Evolutionary conservation across 2,888 invertebrate species (phyloP).

Genomic region (Ryuthela nishihirai): DNA sequence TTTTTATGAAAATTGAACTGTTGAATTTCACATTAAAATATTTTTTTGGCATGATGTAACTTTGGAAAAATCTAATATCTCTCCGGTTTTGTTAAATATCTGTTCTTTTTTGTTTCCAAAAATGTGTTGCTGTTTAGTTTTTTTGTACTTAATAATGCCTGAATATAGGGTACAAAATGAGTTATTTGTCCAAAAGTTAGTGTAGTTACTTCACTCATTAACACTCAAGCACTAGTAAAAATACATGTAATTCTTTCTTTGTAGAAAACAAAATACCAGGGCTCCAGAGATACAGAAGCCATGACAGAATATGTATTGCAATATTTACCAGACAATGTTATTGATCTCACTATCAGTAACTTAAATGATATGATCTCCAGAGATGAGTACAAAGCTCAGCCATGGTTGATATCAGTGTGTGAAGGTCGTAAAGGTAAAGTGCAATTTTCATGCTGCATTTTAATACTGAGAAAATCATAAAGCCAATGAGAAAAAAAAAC

Average conservation of each 20-base stretch:
- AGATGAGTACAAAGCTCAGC: conserved; percentile 44
- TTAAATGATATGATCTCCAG: conserved; percentile 48
- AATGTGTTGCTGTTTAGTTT: no score
- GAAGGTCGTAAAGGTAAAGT: conserved; percentile 55
- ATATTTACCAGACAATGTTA: conserved; percentile 44
- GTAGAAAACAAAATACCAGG: conserved; percentile 60
- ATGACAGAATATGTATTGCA: conserved; percentile 62
- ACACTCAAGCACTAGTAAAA: no score
- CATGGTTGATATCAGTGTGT: conserved; percentile 62
- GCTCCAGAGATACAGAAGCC: conserved; percentile 59
- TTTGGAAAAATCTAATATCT: conserved; percentile 2
- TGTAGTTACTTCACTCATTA: no score
- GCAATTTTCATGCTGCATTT: no score
- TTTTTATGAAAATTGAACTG: conserved; percentile 3
- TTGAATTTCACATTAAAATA: background rate
- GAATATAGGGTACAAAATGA: no score
- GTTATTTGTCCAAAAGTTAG: no score
- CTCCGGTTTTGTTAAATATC: no score
- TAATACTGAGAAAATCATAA: no score
- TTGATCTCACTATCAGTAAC: conserved; percentile 51
- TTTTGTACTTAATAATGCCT: no score
- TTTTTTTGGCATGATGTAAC: background rate
- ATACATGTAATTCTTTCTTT: no score
- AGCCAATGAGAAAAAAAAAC: no score
- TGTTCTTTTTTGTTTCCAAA: no score